These are phyloP conservation scores for Parauchenoglanis ngamensis DNA, from an alignment of 2,797 vertebrate species.

Conservation along the genomic window DNA sequence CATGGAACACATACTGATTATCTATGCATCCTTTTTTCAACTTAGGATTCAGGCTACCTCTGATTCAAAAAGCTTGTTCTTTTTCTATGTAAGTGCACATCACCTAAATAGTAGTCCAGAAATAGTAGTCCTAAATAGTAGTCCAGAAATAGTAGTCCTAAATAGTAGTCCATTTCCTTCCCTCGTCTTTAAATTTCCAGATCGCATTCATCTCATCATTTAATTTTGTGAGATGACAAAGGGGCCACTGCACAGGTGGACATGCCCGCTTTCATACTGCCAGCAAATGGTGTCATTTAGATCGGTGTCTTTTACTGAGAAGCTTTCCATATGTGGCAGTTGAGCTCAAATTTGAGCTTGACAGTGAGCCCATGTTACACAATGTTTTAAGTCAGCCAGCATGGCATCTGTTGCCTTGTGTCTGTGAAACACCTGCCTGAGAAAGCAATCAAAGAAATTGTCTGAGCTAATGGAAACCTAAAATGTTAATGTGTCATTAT, in stretches of 20 bases:
- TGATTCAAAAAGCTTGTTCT: neutral
- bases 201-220: neutral
- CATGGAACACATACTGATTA: neutral
- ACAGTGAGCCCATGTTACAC: no score
- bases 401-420: no score
- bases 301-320: neutral
- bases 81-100: neutral
- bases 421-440: no score
- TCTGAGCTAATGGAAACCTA: no score
- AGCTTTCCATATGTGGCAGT: neutral
- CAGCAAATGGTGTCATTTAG: neutral
- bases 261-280: neutral
- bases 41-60: neutral
- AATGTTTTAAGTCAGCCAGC: no score
- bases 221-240: neutral
- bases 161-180: neutral
- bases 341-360: neutral
- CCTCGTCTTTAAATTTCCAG: neutral
- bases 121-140: no score
- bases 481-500: no score
- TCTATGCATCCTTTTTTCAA: neutral
- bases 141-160: no score
- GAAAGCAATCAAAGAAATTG: no score
- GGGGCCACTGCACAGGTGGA: neutral
- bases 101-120: no score